A percentile compares a stretch with the other conserved stretches of the same genome.
phyloP scores from a whole-genome alignment of 2,888 invertebrate genomes.

The Napeogenes sylphis region DNA sequence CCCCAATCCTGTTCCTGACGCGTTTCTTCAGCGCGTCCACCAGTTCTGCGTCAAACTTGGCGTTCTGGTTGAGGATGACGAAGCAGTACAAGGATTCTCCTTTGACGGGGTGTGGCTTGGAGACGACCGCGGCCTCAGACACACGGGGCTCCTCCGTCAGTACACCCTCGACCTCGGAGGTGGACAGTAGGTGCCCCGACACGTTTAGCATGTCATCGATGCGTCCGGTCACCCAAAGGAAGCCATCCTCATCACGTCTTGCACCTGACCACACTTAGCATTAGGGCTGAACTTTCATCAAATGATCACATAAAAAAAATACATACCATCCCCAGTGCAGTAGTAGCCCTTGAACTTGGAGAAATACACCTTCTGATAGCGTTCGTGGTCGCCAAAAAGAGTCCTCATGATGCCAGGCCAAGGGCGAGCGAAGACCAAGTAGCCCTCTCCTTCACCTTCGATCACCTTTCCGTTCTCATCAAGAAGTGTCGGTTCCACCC shows the following conservation, averaged over 20 bases:
- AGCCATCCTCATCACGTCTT: constrained; percentile 93
- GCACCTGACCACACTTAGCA: constrained; percentile 81
- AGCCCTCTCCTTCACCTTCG: constrained; percentile 94
- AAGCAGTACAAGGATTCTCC: constrained; percentile 99
- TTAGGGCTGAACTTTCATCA: not conserved
- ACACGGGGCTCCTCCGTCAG: constrained; percentile 87
- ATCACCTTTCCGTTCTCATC: constrained; percentile 92
- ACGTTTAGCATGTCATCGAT: constrained; percentile 99
- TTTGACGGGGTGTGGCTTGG: constrained; percentile 95
- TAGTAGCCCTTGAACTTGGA: constrained; percentile 97
- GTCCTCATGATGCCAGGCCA: constrained; percentile 99
- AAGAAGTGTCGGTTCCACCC: constrained; percentile 91
- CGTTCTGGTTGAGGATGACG: constrained; percentile 91
- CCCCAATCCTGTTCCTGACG: constrained; percentile 94
- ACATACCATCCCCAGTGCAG: constrained; percentile 96
- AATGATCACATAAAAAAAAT: constrained; percentile 5
- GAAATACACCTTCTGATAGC: constrained; percentile 95
- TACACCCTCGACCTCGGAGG: constrained; percentile 94
- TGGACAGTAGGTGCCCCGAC: constrained; percentile 98
- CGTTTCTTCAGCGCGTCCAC: constrained; percentile 83
- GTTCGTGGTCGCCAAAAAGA: constrained; percentile 92
- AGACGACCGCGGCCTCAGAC: constrained; percentile 96
- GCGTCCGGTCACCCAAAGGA: constrained; percentile 96
- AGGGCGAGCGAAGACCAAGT: constrained; percentile 93
- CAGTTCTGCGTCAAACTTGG: constrained; percentile 82